Evolutionary conservation across 2,797 vertebrate genomes (phyloP), one percentile per base, ranked within the genome.

Genomic region (Bufotes viridis): DNA sequence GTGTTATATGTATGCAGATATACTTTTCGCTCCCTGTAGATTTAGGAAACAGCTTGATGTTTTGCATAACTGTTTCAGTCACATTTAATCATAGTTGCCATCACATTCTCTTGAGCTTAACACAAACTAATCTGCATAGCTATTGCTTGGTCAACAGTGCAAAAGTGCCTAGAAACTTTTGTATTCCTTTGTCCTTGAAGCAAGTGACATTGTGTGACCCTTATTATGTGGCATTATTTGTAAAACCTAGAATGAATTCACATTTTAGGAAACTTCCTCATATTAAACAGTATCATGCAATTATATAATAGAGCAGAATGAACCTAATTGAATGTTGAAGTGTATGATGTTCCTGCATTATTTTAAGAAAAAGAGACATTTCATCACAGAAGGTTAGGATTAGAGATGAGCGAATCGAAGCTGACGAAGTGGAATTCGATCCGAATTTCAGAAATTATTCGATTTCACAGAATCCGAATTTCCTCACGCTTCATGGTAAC

Each of bases 11-110:
- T 90, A 85, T 91, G 72, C 78, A 93, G 89, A 91, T 72, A 86
- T 90, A 93, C 90, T 49, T 90, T 90, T 55, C 76, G 81, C 75
- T 91, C 91, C 91, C 91, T 91, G 81, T 79, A 87, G 90, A 89
- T 87, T 84, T 90, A 88, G 87, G 87, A 93, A 92, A 51, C 2
- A 17, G 42, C 87, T 93, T 93, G 87, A 91, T 93, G 83, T 89
- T 92, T 93, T 92, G 80, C 92, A 89, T 92, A 94, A 92, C 91
- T 94, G 91, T 84, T 91, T 89, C 88, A 91, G 86, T 93, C 91
- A 90, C 94, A 92, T 89, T 94, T 87, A 93, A 92, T 87, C 89
- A 92, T 7, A 0, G 49, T 87, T 91, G 57, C 91, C 90, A 93
- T 92, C 89, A 93, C 92, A 93, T 92, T 92, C 92, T 90, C 88